These are phyloP conservation scores for Hylaeus anthracinus DNA, from an alignment of 1,140 invertebrate genomes.

Conservation along the genomic window DNA sequence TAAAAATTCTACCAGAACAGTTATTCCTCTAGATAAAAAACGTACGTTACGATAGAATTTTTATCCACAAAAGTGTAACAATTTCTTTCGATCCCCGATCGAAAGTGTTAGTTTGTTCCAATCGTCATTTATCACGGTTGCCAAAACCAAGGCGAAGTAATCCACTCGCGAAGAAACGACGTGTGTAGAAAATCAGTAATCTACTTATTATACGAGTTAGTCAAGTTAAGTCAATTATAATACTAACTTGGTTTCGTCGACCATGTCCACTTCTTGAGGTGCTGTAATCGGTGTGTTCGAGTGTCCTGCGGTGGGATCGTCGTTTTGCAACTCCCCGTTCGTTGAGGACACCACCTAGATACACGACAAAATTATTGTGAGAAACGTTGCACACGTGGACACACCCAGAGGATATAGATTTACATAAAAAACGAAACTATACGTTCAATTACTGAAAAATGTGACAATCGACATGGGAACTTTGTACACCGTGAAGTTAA, in stretches of 20 bases:
- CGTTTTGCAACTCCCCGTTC: conserved; percentile 96
- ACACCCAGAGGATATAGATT: neutral
- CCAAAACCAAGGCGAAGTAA: conserved; percentile 1
- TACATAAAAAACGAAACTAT: neutral
- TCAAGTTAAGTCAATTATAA: conserved; percentile 53
- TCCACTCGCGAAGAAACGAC: neutral
- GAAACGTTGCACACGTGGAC: neutral
- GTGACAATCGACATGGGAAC: neutral
- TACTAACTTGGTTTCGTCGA: conserved; percentile 95
- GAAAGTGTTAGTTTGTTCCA: neutral
- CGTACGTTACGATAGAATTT: no score
- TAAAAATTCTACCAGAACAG: no score
- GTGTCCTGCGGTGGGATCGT: conserved; percentile 97
- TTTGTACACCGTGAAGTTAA: conserved; percentile 10
- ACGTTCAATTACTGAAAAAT: conserved; percentile 10
- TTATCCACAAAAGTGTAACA: no score
- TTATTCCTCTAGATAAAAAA: no score
- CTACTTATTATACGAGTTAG: neutral
- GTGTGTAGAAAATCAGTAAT: neutral
- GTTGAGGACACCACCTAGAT: conserved; percentile 97
- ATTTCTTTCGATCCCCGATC: no score
- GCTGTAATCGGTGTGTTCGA: conserved; percentile 98
- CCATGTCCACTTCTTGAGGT: conserved; percentile 94
- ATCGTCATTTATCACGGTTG: neutral
- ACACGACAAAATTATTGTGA: conserved; percentile 56